A percentile compares a stretch with the other conserved stretches of the same genome.
Conservation (phyloP, 2,797 vertebrate species). For the Lagodon rhomboides region DNA sequence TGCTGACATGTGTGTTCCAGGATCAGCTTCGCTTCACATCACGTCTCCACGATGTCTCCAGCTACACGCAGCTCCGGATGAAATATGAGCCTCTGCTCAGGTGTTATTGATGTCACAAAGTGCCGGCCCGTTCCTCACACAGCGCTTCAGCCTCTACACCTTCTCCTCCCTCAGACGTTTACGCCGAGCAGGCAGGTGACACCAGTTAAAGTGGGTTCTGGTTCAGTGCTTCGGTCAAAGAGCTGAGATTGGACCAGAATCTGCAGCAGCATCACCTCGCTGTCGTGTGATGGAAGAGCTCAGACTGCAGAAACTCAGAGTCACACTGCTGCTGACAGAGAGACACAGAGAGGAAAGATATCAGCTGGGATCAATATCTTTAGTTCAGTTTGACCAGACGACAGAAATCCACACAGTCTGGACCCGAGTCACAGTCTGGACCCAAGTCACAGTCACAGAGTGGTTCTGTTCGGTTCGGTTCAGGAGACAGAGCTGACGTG, state of each 20-base stretch:
- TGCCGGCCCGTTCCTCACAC: slow-evolving; percentile 4
- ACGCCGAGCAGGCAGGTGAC: slow-evolving; percentile 22
- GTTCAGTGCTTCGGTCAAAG: slow-evolving; percentile 12
- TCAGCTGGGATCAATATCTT: neutral
- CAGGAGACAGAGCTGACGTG: too few species aligned
- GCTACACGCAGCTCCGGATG: slow-evolving; percentile 20
- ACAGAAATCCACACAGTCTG: too few species aligned
- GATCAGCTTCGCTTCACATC: neutral
- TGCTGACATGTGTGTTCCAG: neutral
- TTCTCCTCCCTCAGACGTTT: slow-evolving; percentile 6
- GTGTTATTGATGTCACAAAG: slow-evolving; percentile 26
- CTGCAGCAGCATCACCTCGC: neutral
- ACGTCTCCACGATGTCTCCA: neutral
- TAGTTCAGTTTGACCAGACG: neutral
- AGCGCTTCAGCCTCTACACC: neutral
- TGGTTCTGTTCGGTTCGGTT: too few species aligned
- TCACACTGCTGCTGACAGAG: too few species aligned
- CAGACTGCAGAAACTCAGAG: neutral
- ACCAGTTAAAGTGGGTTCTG: slow-evolving; percentile 35
- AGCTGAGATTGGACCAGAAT: neutral
- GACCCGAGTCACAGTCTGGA: too few species aligned
- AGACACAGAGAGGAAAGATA: too few species aligned
- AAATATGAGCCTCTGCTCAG: slow-evolving; percentile 28
- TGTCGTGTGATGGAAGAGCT: neutral
- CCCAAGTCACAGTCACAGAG: too few species aligned